Percentiles rank a stretch among this genome's conserved stretches.
phyloP scores from a whole-genome alignment of 2,113 vertebrate species.

The Equus quagga region DNA sequence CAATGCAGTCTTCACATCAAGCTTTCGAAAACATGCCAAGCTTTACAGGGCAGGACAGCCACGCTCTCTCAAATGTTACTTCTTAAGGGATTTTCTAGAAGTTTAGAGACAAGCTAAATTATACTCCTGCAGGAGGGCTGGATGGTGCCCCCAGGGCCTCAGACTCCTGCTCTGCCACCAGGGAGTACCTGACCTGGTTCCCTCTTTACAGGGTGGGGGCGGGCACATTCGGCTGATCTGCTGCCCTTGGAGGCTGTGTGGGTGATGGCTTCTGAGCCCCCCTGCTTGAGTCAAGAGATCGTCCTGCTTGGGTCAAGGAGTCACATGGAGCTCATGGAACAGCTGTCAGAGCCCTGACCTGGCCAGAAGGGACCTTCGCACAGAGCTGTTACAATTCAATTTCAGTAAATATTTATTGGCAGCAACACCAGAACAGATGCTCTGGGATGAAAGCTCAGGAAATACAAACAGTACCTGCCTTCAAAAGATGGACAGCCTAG shows the following conservation, averaged over 20 bases:
- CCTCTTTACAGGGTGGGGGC: background rate
- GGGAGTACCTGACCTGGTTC: too few species aligned
- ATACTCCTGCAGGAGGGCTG: background rate
- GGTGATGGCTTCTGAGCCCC: accelerated
- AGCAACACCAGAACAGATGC: conserved; percentile 7
- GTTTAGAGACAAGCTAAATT: background rate
- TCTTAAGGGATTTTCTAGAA: background rate
- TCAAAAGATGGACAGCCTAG: background rate
- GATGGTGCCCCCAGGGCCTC: background rate
- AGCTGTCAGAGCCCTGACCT: background rate
- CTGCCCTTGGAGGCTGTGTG: background rate
- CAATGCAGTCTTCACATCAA: background rate
- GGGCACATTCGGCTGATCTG: background rate
- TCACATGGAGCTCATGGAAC: background rate
- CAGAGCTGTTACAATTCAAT: conserved; percentile 13
- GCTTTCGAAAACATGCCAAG: conserved; percentile 24
- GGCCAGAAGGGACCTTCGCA: background rate
- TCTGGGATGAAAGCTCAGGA: background rate
- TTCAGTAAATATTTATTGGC: conserved; percentile 70
- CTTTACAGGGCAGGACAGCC: background rate
- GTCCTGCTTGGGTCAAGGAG: background rate
- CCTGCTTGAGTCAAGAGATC: background rate
- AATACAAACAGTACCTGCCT: conserved; percentile 1
- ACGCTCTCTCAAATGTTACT: background rate
- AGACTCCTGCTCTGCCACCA: background rate